These are phyloP conservation scores for Drosophila mettleri DNA, from an alignment of 2,888 invertebrate genomes.

Conservation along the genomic window DNA sequence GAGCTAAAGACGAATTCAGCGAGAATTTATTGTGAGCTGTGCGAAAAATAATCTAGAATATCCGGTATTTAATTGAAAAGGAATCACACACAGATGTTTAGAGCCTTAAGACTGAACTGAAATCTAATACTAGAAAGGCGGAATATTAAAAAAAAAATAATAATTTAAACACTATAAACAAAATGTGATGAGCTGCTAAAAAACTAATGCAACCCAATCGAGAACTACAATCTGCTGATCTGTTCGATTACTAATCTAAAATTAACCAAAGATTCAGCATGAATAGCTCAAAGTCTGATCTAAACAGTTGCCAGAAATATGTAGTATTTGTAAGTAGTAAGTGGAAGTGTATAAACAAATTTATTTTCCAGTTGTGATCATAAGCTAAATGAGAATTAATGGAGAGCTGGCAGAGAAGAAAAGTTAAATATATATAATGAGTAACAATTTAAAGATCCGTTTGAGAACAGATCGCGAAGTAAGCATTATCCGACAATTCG, in stretches of 20 bases:
- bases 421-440: not conserved
- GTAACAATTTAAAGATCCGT: too few relatives aligned
- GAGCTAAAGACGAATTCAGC: too few relatives aligned
- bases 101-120: not conserved
- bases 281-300: not conserved
- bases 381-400: not conserved
- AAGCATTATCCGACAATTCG: not conserved
- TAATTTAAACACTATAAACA: too few relatives aligned
- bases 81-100: not conserved
- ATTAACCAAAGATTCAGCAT: too few relatives aligned
- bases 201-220: not conserved
- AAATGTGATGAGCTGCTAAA: too few relatives aligned
- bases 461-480: not conserved
- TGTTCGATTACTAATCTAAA: not conserved
- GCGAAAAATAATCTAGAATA: not conserved
- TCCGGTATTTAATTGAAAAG: too few relatives aligned
- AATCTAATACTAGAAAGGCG: too few relatives aligned
- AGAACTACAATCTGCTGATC: too few relatives aligned
- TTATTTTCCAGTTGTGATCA: not conserved
- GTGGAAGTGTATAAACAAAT: not conserved
- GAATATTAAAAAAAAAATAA: too few relatives aligned
- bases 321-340: too few relatives aligned
- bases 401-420: too few relatives aligned
- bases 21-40: not conserved
- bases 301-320: too few relatives aligned